A percentile compares a stretch with the other conserved stretches of the same genome.
Conservation (phyloP, 2,888 invertebrate species). For the Hypomecis punctinalis region DNA sequence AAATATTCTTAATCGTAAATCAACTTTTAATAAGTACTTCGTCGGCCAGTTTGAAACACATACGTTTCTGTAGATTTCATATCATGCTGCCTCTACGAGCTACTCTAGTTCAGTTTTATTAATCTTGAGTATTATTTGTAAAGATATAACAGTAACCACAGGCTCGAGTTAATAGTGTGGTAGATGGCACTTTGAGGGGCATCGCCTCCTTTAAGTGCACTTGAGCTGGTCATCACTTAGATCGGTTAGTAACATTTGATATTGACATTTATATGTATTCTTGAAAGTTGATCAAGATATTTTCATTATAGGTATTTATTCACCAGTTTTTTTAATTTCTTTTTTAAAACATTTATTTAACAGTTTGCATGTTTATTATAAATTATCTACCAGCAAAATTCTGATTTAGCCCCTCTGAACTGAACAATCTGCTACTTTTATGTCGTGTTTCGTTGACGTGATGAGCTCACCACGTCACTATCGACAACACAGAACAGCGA, state of each 20-base stretch:
- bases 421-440: too few relatives aligned
- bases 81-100: background rate
- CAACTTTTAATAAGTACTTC: too few relatives aligned
- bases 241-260: conserved; percentile 56
- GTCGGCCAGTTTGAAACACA: too few relatives aligned
- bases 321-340: background rate
- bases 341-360: too few relatives aligned
- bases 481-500: too few relatives aligned
- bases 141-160: conserved; percentile 31
- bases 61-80: background rate
- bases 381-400: too few relatives aligned
- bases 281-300: background rate
- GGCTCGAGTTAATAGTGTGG: conserved; percentile 52
- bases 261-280: conserved; percentile 18
- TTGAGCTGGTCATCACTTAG: conserved; percentile 60
- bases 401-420: too few relatives aligned
- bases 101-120: conserved; percentile 12
- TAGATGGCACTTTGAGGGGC: conserved; percentile 51
- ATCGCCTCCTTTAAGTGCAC: conserved; percentile 64
- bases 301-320: too few relatives aligned
- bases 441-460: too few relatives aligned
- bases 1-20: too few relatives aligned
- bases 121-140: conserved; percentile 36
- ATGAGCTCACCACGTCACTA: too few relatives aligned
- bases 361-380: too few relatives aligned